Base-by-base conservation (phyloP, 2,113 vertebrate genomes). In the Pipra filicauda region DNA sequence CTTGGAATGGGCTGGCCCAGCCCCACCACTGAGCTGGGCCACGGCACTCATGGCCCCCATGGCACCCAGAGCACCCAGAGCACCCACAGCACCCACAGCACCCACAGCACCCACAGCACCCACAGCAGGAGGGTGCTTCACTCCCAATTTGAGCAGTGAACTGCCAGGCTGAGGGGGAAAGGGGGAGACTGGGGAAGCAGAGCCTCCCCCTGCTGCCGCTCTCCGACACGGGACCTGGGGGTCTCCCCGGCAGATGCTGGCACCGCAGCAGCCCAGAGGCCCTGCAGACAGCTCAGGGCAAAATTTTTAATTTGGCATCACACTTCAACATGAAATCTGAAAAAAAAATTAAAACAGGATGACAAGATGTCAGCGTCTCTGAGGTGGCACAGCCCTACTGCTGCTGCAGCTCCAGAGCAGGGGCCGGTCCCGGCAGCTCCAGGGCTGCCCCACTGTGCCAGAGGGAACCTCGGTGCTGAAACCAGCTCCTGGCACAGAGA, bases 211-310 rank as follows among this genome's bases (percentile, higher is more conserved):
- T 46, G 1, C 46, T 55, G 95, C 92, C 24, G 67, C 89, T 92
- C 97, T 97, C 96, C 78, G 9, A 95, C 95, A 89, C 74, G 88
- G 98, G 98, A 91, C 73, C 90, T 86, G 91, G 86, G 98, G 97
- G 98, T 98, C 97, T 98, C 98, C 98, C 98, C 6, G 92, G 98
- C 99, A 98, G 98, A 98, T 98, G 98, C 97, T 97, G 98, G 95
- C 97, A 95, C 97, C 95, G 93, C 98, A 98, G 97, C 84, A 98
- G 98, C 98, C 95, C 84, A 76, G 92, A 98, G 97, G 98, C 98
- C 98, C 99, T 96, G 98, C 98, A 98, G 99, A 97, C 97, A 98
- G 98, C 98, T 98, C 83, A 97, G 97, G 98, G 99, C 99, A 98
- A 98, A 98, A 97, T 95, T 97, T 98, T 98, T 97, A 98, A 98